These are phyloP conservation scores for Caenorhabditis panamensis DNA, from an alignment of 2,888 invertebrate genomes.

Conservation along the genomic window DNA sequence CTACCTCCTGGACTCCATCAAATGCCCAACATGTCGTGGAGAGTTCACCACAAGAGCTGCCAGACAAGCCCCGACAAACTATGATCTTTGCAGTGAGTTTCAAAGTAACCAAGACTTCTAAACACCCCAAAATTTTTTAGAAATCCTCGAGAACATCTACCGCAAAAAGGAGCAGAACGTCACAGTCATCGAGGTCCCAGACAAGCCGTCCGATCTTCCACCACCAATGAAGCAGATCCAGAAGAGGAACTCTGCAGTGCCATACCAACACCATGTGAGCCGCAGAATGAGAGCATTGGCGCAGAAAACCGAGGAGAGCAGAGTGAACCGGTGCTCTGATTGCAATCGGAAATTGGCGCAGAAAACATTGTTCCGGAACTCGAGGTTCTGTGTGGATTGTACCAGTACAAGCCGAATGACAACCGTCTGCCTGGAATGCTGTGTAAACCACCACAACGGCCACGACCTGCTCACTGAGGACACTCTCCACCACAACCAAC, in stretches of 20 bases:
- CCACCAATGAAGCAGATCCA: constrained; percentile 17
- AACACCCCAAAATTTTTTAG: constrained; percentile 55
- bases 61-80: constrained; percentile 76
- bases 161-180: constrained; percentile 66
- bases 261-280: constrained; percentile 32
- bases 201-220: constrained; percentile 19
- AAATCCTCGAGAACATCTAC: constrained; percentile 68
- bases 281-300: constrained; percentile 53
- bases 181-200: constrained; percentile 69
- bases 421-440: constrained; percentile 77
- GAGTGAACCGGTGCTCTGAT: constrained; percentile 64
- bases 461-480: constrained; percentile 72
- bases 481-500: constrained; percentile 72
- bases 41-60: constrained; percentile 69
- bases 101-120: not conserved
- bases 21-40: constrained; percentile 76
- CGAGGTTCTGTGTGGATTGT: constrained; percentile 70
- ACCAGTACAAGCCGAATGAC: constrained; percentile 64
- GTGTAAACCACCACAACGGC: constrained; percentile 78
- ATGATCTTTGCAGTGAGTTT: constrained; percentile 78
- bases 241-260: not conserved
- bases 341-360: constrained; percentile 66
- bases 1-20: constrained; percentile 76
- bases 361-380: constrained; percentile 63
- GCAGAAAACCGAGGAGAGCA: constrained; percentile 48